A percentile compares a stretch with the other conserved stretches of the same genome.
These are phyloP conservation scores for Lysandra coridon DNA, from an alignment of 2,888 invertebrate genomes.

Conservation along the genomic window DNA sequence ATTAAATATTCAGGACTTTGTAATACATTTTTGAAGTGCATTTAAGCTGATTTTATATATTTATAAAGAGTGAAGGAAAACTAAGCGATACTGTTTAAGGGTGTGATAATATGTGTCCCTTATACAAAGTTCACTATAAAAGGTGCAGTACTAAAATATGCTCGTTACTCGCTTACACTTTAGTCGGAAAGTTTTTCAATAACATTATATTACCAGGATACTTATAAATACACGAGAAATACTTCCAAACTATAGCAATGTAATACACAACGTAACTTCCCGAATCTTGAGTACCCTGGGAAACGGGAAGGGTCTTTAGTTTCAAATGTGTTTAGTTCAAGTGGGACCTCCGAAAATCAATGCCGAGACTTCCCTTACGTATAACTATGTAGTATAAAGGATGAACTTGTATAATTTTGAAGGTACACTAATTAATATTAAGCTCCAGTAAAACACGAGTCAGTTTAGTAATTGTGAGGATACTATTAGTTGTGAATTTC, in stretches of 20 bases:
- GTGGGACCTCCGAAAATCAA: constrained; percentile 5
- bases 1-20: too few species aligned
- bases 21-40: too few species aligned
- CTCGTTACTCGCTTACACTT: neutral
- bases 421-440: neutral
- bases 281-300: constrained; percentile 1
- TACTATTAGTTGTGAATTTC: neutral
- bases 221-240: neutral
- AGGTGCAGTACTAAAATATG: too few species aligned
- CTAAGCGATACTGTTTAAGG: too few species aligned
- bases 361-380: neutral
- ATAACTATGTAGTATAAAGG: constrained; percentile 3
- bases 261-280: neutral
- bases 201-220: neutral
- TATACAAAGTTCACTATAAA: too few species aligned
- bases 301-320: constrained; percentile 8
- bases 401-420: neutral
- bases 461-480: neutral
- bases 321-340: constrained; percentile 19
- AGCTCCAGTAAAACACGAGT: neutral
- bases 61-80: too few species aligned
- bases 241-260: neutral
- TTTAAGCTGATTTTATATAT: neutral
- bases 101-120: too few species aligned
- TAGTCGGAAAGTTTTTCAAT: neutral